Evolutionary conservation across 2,113 vertebrate species (phyloP), one percentile per base, ranked within the genome.

Genomic region (Numida meleagris): DNA sequence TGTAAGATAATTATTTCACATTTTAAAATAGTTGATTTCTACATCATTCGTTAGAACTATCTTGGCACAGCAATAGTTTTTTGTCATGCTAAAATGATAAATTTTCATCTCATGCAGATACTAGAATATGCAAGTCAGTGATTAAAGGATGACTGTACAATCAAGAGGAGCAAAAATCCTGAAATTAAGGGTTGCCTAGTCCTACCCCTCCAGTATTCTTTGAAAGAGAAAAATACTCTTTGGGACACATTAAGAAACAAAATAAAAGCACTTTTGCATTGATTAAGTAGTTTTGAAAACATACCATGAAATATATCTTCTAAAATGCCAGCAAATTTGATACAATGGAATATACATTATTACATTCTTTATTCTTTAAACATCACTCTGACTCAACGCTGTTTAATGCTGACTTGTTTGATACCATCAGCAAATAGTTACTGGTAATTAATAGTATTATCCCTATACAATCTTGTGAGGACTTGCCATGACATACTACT

Each of bases 11-110:
- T 91, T 81, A 17, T 50, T 72, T 24, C 72, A 77, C 43, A 77
- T 95, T 86, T 61, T 77, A 90, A 91, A 86, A 33, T 38, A 86
- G 51, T 65, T 90, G 24, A 88, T 91, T 93, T 91, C 61, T 65
- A 10, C 31, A 15, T 58, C 50, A 81, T 67, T 89, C 63, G 46
- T 33, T 48, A 58, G 72, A 94, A 86, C 73, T 88, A 71, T 77
- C 59, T 88, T 61, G 83, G 38, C 87, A 63, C 7, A 51, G 55
- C 59, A 88, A 81, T 8, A 42, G 10, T 27, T 92, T 89, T 87
- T 85, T 89, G 36, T 73, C 73, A 71, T 88, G 63, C 42, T 91
- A 59, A 75, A 79, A 71, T 88, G 17, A 88, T 77, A 50, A 88
- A 89, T 94, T 88, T 94, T 93, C 67, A 80, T 85, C 45, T 85